Evolutionary conservation across 2,888 invertebrate genomes (phyloP), one percentile per base, ranked within the genome.

Genomic region (Entomobrya proxima): DNA sequence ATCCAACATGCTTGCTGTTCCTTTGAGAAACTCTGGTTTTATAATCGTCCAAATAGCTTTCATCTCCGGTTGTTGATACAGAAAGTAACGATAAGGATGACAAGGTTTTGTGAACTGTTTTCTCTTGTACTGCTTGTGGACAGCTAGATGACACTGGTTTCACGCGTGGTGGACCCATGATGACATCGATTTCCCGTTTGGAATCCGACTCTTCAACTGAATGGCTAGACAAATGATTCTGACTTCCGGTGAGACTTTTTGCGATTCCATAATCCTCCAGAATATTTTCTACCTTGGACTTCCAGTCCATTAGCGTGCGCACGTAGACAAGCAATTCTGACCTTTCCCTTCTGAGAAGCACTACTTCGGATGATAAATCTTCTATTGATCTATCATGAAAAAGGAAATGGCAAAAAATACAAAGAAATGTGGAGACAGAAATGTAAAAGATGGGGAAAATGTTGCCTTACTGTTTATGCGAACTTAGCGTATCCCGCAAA

Each of bases 291-390:
- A 64, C 24, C 1, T 72, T 27, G 1, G 13, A 2, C 7, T n/a
- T 50, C 35, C 24, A 30, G n/a, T 52, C 75, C 35, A 75, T 13
- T 2, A 75, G 35, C 40, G 4, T 61, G 15, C 61, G 7, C 4
- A 77, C 27, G 9, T 40, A 18, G 1, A 27, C 24, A 37, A 77
- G 37, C 13, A 77, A 30, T 24, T 37, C 77, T n/a, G 40, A 30
- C n/a, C 30, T 47, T 61, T 77, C 77, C 32, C 44, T 37, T 44
- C 44, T 58, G 15, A 77, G 44, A n/a, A 40, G 15, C 11, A 61
- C n/a, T 3, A 77, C 77, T 61, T 77, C 77, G 5, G 18, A 7
- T 7, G 61, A 37, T 30, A 77, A 77, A n/a, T 61, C 32, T 21
- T 58, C 24, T 27, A 77, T 77, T 5, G 77, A 77, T 9, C 77